These are phyloP conservation scores for Motacilla tschutschensis DNA, from an alignment of 2,113 vertebrate genomes.

Conservation along the genomic window DNA sequence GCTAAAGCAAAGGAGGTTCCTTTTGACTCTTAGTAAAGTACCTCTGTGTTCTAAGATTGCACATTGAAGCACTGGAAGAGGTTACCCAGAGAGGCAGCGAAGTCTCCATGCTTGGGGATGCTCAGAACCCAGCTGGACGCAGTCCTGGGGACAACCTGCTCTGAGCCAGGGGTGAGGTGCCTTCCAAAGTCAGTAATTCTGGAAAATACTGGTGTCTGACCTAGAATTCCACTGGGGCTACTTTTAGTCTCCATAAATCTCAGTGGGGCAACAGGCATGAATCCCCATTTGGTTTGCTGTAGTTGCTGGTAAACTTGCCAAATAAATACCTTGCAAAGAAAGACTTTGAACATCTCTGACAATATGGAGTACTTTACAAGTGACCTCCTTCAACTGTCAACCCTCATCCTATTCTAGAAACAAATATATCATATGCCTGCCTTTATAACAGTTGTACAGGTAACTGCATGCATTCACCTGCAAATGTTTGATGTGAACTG, in stretches of 20 bases:
- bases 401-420: background rate
- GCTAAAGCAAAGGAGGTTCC: background rate
- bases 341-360: background rate
- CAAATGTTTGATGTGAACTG: background rate
- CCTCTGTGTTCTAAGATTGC: background rate
- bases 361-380: background rate
- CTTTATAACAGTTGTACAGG: background rate
- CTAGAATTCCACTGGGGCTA: background rate
- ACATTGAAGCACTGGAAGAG: background rate
- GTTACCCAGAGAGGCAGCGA: background rate
- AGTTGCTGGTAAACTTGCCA: background rate
- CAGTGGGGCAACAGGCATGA: rapidly evolving
- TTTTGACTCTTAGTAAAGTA: background rate
- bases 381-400: background rate
- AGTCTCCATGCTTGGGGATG: background rate
- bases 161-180: background rate
- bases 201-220: background rate
- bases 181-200: background rate
- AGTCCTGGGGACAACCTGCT: background rate
- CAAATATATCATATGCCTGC: background rate
- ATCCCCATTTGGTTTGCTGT: background rate
- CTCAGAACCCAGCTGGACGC: background rate
- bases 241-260: background rate
- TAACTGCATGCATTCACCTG: background rate
- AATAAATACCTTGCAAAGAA: background rate